phyloP scores from a whole-genome alignment of 2,113 vertebrate genomes.

The Chinchilla lanigera region DNA sequence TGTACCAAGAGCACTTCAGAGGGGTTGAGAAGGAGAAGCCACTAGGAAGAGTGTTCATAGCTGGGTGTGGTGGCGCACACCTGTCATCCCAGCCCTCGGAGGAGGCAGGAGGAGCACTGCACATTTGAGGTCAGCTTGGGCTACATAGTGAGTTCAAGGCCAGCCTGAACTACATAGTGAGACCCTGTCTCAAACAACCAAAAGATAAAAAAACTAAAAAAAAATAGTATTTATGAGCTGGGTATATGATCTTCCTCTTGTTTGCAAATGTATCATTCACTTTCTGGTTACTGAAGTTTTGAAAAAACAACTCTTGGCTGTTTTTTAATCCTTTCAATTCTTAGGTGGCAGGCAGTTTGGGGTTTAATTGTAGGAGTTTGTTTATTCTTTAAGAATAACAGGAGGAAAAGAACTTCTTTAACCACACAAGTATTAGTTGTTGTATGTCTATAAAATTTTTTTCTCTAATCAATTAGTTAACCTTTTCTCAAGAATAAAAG shows the following conservation, averaged over 20 bases:
- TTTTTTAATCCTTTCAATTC: conserved; percentile 18
- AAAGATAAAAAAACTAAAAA: background rate
- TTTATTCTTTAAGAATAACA: conserved; percentile 41
- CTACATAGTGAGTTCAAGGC: background rate
- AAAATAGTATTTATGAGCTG: background rate
- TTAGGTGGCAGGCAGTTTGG: background rate
- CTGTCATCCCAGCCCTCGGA: background rate
- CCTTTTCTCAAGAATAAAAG: conserved; percentile 9
- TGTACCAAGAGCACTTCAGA: background rate
- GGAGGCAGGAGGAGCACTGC: background rate
- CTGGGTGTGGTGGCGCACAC: background rate
- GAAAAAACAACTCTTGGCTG: conserved; percentile 1
- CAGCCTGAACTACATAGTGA: background rate
- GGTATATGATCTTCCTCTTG: background rate
- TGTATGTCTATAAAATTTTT: background rate
- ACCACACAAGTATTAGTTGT: background rate
- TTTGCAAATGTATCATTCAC: background rate
- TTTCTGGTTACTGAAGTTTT: background rate
- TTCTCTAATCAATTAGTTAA: background rate
- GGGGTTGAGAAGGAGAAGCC: background rate
- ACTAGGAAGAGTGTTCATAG: background rate
- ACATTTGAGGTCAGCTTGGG: background rate
- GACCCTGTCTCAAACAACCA: background rate
- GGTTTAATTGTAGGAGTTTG: background rate
- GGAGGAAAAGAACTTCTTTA: conserved; percentile 1